Evolutionary conservation across 2,797 vertebrate species (phyloP), one percentile per base, ranked within the genome.

Genomic region (Enteromius afrohamiltoni): DNA sequence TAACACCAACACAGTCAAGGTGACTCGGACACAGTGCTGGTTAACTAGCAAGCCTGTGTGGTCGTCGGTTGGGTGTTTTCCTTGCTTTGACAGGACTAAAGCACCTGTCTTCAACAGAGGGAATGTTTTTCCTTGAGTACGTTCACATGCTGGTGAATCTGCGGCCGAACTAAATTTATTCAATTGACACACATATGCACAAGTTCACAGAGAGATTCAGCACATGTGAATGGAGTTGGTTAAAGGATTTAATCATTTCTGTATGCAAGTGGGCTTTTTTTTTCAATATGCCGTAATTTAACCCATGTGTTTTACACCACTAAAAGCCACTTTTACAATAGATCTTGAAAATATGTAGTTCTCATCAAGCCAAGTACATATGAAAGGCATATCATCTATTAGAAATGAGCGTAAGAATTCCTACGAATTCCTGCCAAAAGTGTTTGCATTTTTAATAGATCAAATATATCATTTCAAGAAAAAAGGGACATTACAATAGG

Each of bases 31-130:
- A 21, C 83, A 21, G 75, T 34, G 62, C 69, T 79, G 82, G 82
- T 83, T 86, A 82, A 83, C 87, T 80, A 51, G 71, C 85, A 81
- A 79, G 79, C 78, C 79, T 87, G 86, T 85, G 85, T 88, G 88
- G 87, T 86, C 83, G 86, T 86, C 83, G 79, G 37, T 88, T 88
- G 89, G 79, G 86, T 90, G 87, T 88, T 92, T 90, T 90, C 88
- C 80, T 74, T 92, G 87, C 83, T 89, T 90, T 88, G 85, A 89
- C 87, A 87, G 83, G 70, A 82, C 87, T 88, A 87, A 83, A 85
- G 85, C 91, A 94, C 91, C 91, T 94, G 89, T 89, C 89, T 84
- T 90, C 86, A 87, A 86, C 89, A 88, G 83, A 37, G 65, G 84
- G 42, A 85, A 83, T 90, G 87, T 88, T 89, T 90, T 86, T 65